Conservation (phyloP, 2,888 invertebrate genomes). For the Eledona agricola region DNA sequence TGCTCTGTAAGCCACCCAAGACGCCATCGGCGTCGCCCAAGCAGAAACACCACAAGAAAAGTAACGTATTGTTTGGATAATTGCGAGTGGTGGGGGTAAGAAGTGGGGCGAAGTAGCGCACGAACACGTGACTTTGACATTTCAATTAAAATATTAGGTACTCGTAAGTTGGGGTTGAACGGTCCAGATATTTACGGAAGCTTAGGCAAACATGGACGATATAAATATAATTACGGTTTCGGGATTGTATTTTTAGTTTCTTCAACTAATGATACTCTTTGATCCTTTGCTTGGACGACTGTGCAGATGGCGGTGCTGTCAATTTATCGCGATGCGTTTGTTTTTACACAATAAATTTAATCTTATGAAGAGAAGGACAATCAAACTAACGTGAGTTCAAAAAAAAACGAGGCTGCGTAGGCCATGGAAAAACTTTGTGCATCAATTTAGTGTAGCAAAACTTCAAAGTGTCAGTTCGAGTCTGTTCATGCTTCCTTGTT, state of each 20-base stretch:
- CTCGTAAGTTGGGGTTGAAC: too few relatives aligned
- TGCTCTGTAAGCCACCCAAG: conserved; percentile 68
- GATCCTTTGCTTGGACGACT: conserved; percentile 1
- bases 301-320: conserved; percentile 3
- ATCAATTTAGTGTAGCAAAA: too few relatives aligned
- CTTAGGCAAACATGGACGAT: not conserved
- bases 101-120: conserved; percentile 1
- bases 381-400: too few relatives aligned
- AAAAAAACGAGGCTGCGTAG: too few relatives aligned
- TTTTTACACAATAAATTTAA: conserved; percentile 5
- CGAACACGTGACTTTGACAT: conserved; percentile 10
- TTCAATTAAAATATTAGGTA: too few relatives aligned
- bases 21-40: conserved; percentile 65
- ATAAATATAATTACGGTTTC: conserved; percentile 2
- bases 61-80: conserved; percentile 43
- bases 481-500: too few relatives aligned
- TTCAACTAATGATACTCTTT: conserved; percentile 13
- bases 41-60: conserved; percentile 61
- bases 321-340: conserved; percentile 12
- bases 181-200: too few relatives aligned
- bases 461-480: too few relatives aligned
- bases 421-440: too few relatives aligned
- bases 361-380: too few relatives aligned
- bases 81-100: conserved; percentile 2
- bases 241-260: conserved; percentile 6